Evolutionary conservation across 2,888 invertebrate genomes (phyloP), one percentile per base, ranked within the genome.

Genomic region (Noctua comes): DNA sequence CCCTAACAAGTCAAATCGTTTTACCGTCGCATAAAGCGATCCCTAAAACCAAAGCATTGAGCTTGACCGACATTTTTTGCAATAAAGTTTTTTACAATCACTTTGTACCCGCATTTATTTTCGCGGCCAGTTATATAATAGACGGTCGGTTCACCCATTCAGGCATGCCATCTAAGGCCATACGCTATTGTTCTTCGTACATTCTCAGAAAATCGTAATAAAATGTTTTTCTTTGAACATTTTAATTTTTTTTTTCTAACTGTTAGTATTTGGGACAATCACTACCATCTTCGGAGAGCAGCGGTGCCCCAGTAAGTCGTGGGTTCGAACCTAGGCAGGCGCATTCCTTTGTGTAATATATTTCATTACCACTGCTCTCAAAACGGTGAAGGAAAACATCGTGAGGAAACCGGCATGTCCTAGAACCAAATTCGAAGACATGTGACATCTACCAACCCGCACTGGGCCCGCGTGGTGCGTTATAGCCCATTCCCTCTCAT

Each of bases 41-140:
- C 80, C 43, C 86, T 82, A 72, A 73, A 84, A 69, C 40, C 54
- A 64, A 78, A 76, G 64, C 85, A 86, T 88, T 89, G 87, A 86
- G 83, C 88, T 87, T 89, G 90, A 88, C 90, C 89, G 79, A 87
- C 21, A 82, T 89, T 80, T 76, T 70, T 77, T 79, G 54, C 80
- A 21, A 68, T 69, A 59, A 13, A 72, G 11, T 85, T 89, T 85
- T 83, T 83, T 73, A 87, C 89, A 85, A 86, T 90, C 88, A 84
- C 90, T 90, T 89, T 85, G 89, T 88, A 71, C 31, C 18, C 3
- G 62, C 24, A 31, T 75, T 81, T 46, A 21, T 81, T 77, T 89
- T 90, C 90, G 90, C 89, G 90, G 90, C 68, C 89, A 16, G 68
- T 90, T 90, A 90, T 90, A 88, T 90, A 89, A 90, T 83, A 80